Evolutionary conservation across 2,113 vertebrate species (phyloP).

Genomic region (Ophiodon elongatus): DNA sequence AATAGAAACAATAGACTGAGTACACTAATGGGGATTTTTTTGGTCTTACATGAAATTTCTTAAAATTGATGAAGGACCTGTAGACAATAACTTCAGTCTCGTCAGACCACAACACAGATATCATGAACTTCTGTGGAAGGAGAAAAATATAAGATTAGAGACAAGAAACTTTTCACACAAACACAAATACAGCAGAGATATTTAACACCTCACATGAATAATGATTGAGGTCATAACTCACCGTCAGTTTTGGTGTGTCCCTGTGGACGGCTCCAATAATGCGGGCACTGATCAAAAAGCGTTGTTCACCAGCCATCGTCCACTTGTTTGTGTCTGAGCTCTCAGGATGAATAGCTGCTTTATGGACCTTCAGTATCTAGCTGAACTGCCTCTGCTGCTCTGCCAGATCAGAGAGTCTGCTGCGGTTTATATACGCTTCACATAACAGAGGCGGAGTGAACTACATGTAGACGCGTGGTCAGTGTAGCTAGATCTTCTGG

Average conservation of each 20-base stretch:
- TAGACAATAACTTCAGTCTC: constrained; percentile 87
- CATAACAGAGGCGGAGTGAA: too few species aligned
- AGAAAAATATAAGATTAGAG: not conserved
- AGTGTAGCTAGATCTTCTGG: too few species aligned
- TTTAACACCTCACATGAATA: not conserved
- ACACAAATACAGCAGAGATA: not conserved
- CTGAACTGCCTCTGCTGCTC: not conserved
- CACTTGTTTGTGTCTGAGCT: not conserved
- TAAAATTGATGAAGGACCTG: constrained; percentile 89
- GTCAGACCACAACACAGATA: constrained; percentile 92
- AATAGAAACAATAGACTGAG: not conserved
- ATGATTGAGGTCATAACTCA: not conserved
- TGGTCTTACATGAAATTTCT: constrained; percentile 88
- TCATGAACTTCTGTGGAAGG: constrained; percentile 86
- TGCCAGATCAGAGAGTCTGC: not conserved
- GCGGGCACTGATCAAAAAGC: constrained; percentile 68
- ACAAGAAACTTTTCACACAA: not conserved
- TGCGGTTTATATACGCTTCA: not conserved
- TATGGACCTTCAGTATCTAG: not conserved
- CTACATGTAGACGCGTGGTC: too few species aligned
- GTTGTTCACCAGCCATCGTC: constrained; percentile 69
- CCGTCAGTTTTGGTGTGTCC: constrained; percentile 76
- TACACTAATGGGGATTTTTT: not conserved
- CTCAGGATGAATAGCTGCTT: not conserved
- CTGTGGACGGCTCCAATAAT: constrained; percentile 78